Base-by-base conservation (phyloP, 2,113 vertebrate genomes). In the Ovis canadensis region DNA sequence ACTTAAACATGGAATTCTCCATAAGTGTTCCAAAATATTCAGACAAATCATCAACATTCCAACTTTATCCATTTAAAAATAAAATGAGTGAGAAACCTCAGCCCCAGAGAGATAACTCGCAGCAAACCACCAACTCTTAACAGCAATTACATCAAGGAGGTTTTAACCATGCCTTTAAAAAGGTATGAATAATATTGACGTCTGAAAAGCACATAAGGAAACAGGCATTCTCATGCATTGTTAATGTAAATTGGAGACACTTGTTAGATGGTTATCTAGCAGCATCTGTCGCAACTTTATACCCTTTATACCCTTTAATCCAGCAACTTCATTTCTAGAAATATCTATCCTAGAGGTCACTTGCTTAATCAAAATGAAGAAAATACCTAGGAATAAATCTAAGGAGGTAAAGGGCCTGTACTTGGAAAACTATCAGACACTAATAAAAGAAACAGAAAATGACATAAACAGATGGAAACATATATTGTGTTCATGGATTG, bases 101-200 rank as follows among this genome's bases (percentile, higher is more conserved):
- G 67, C 7, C n/a, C 31, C 33, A 95, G 57, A 55, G 36, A 91
- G 88, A 94, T 80, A 92, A 92, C 14, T 55, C 6, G 36, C 13
- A 86, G 54, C 43, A 91, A 98, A 80, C 77, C 57, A 81, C 71
- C 86, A 96, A 77, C 33, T 97, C 55, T 52, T n/a, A 88, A 87
- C 14, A 96, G 88, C 57, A 88, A 81, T 88, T 91, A 31, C 23
- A 96, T 71, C 9, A 88, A 55, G 29, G 16, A 50, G 14, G 31
- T 52, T 95, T 98, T 92, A 31, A 92, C 23, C 84, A 87, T 52
- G 21, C 15, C 54, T 94, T 90, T 82, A 96, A 88, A 84, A 96
- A 95, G 43, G 59, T 54, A 82, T n/a, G 50, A 92, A 77, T 33
- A 89, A 82, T 29, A 94, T 1, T 17, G n/a, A 80, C 27, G 8